Evolutionary conservation across 2,797 vertebrate genomes (phyloP).

Genomic region (Potorous gilbertii): DNA sequence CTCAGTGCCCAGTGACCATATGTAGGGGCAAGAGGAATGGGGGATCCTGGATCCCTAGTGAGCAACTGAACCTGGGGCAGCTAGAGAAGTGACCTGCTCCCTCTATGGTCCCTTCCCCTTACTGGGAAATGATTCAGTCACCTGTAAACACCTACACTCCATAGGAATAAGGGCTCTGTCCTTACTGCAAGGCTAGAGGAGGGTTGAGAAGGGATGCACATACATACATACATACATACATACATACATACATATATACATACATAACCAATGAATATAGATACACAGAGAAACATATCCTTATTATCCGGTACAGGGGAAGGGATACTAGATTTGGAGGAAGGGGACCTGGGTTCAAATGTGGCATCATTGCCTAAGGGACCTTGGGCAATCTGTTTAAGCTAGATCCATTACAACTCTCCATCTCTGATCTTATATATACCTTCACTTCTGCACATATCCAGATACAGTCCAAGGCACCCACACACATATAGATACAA

Average conservation of each 20-base stretch:
- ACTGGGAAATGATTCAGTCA: no score
- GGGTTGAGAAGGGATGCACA: neutral
- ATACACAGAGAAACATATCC: no score
- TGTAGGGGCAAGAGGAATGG: neutral
- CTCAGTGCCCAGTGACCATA: neutral
- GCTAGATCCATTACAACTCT: neutral
- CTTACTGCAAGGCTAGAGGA: neutral
- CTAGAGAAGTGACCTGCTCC: neutral
- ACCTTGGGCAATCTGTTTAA: neutral
- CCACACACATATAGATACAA: neutral
- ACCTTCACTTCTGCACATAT: neutral
- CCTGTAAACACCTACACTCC: neutral
- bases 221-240: neutral
- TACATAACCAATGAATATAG: no score
- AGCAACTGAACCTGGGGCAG: neutral
- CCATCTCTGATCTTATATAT: neutral
- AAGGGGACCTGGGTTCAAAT: neutral
- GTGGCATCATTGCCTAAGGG: neutral
- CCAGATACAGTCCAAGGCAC: neutral
- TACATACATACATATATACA: no score
- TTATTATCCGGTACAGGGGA: neutral
- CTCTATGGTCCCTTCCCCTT: neutral
- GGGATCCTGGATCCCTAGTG: neutral
- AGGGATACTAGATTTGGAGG: no score
- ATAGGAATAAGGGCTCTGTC: neutral